Evolutionary conservation across 2,113 vertebrate genomes (phyloP).

Genomic region (Sialia sialis): DNA sequence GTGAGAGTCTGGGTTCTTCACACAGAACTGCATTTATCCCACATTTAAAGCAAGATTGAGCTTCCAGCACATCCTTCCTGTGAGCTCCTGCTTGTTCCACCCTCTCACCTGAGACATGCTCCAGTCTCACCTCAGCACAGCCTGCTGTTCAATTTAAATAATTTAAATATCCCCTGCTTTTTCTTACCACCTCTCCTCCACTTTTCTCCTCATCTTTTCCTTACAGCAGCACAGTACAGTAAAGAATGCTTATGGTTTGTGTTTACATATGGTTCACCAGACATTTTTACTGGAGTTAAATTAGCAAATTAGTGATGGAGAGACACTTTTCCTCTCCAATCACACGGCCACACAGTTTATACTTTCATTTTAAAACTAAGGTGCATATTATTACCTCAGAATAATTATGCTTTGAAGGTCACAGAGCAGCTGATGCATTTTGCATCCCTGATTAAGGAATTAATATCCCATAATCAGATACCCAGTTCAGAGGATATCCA

Average conservation of each 20-base stretch:
- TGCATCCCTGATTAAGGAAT: background rate
- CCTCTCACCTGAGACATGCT: background rate
- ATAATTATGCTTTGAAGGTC: background rate
- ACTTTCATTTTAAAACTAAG: background rate
- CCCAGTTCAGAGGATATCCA: background rate
- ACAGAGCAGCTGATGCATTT: background rate
- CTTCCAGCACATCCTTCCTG: background rate
- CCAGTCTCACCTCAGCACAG: background rate
- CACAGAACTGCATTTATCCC: background rate
- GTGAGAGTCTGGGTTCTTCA: background rate
- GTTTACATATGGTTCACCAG: background rate
- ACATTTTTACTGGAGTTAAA: background rate
- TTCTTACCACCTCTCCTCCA: background rate
- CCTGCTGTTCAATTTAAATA: background rate
- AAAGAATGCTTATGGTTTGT: background rate
- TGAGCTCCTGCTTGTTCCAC: background rate
- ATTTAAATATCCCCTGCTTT: background rate
- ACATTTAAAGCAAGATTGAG: fast-evolving
- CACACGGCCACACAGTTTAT: background rate
- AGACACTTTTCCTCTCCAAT: background rate
- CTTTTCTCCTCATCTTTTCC: background rate
- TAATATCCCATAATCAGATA: background rate
- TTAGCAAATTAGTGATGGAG: background rate
- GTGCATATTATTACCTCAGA: background rate
- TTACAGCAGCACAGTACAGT: fast-evolving